Conservation (phyloP, 1,140 invertebrate species). For the Bombus superbus region DNA sequence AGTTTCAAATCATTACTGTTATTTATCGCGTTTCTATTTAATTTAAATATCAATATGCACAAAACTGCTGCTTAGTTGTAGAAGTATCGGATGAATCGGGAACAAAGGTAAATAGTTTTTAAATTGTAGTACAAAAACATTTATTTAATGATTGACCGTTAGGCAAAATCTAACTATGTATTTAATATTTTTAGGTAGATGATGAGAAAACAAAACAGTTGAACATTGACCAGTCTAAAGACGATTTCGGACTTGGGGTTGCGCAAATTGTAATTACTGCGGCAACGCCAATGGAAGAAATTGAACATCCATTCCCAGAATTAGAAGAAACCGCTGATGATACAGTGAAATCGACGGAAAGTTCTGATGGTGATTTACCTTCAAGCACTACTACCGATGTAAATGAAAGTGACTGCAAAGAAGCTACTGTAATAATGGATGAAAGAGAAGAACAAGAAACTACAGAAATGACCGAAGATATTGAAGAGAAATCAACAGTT, state of each 20-base stretch:
- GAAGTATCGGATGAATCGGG: constrained; percentile 77
- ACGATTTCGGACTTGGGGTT: constrained; percentile 86
- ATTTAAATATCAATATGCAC: constrained; percentile 48
- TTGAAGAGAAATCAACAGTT: constrained; percentile 75
- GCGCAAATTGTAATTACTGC: constrained; percentile 94
- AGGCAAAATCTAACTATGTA: background rate
- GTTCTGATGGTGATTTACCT: constrained; percentile 55
- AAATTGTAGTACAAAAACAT: background rate
- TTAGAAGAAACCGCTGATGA: constrained; percentile 68
- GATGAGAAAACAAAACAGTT: constrained; percentile 32
- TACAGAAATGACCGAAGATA: constrained; percentile 59
- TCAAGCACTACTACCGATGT: constrained; percentile 55
- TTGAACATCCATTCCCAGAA: constrained; percentile 86
- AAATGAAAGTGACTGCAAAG: constrained; percentile 63
- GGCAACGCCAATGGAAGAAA: constrained; percentile 94
- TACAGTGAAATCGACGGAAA: constrained; percentile 54
- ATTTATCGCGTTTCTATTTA: constrained; percentile 9
- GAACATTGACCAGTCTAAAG: constrained; percentile 43
- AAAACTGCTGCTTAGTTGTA: constrained; percentile 75
- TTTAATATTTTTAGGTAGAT: constrained; percentile 15
- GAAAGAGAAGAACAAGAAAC: constrained; percentile 56
- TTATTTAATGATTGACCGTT: background rate
- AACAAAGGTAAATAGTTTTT: constrained; percentile 68
- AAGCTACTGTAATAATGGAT: constrained; percentile 56
- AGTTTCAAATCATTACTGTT: constrained; percentile 50